Base-by-base conservation (phyloP, 2,888 invertebrate species). In the Leptothorax acervorum region DNA sequence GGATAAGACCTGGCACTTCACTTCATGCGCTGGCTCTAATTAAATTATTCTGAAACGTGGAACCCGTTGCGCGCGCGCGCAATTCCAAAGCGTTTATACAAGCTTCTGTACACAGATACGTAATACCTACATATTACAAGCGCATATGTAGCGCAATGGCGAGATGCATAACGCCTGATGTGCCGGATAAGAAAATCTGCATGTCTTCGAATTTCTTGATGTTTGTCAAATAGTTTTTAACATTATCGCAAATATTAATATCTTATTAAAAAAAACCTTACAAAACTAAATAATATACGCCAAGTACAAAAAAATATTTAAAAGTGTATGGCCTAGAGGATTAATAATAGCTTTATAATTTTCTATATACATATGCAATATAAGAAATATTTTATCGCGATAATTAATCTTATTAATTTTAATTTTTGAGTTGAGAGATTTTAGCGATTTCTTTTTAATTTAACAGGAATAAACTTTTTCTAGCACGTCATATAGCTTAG, bases 21-120 rank as follows among this genome's bases (percentile, higher is more conserved):
- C 92, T 92, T 89, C 84, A 86, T 91, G 85, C 92, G 86, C 88
- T 89, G 90, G 89, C 93, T 78, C 76, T 94, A 94, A 94, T 94
- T 94, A 94, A 94, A 94, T 94, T 94, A 94, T 93, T 92, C 93
- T 90, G 89, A 92, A 93, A 92, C 76, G 87, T 90, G 90, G 86
- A 86, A 87, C 89, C 60, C 62, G 71, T 79, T 39, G 39, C 12
- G 74, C 35, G 82, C 28, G 51, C 18, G 74, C 60, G 79, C n/a
- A 70, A 83, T 35, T 66, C 39, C 48, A 78, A 45, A 70, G 51
- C 68, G 57, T 31, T 31, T 62, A 31, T 31, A n/a, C n/a, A 63
- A 48, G 39, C 31, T 18, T 23, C 28, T 28, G 31, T 23, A 42
- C 23, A 53, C 76, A 39, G 4, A 63, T 70, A 60, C 63, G n/a